A percentile compares a stretch with the other conserved stretches of the same genome.
Evolutionary conservation across 2,113 vertebrate species (phyloP).

Genomic region (Amblyopsis rosae): DNA sequence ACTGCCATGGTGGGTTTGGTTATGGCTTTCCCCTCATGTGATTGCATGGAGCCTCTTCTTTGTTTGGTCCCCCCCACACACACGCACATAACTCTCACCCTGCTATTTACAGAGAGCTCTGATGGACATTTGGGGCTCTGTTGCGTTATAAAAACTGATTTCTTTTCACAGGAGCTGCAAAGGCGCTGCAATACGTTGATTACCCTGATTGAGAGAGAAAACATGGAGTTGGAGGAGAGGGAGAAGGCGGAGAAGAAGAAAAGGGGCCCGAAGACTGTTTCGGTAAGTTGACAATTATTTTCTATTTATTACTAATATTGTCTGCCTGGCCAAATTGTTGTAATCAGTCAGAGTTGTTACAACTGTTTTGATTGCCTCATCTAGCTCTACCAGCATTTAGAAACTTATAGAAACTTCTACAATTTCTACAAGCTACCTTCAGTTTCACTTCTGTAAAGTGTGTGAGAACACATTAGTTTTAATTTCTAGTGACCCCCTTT

Average conservation of each 20-base stretch:
- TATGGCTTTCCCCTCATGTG: not conserved
- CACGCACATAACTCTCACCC: too few species aligned
- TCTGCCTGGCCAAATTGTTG: too few species aligned
- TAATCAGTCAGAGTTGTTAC: too few species aligned
- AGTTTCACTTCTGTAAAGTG: not conserved
- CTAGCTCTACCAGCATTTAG: too few species aligned
- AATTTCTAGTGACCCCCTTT: not conserved
- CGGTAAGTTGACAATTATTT: conserved; percentile 69
- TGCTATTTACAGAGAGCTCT: not conserved
- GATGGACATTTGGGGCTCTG: not conserved
- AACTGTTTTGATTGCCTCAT: too few species aligned
- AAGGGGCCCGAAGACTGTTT: conserved; percentile 87
- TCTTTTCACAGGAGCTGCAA: conserved; percentile 86
- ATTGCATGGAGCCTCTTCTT: not conserved
- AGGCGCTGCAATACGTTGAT: conserved; percentile 97
- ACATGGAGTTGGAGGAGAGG: conserved; percentile 98
- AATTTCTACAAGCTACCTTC: not conserved
- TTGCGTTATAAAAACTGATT: not conserved
- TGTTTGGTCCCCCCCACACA: too few species aligned
- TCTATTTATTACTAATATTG: not conserved
- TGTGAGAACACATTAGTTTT: not conserved
- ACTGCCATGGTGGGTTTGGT: conserved; percentile 88
- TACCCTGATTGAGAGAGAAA: conserved; percentile 97
- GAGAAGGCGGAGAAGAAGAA: conserved; percentile 99
- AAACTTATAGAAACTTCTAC: too few species aligned